Evolutionary conservation across 2,888 invertebrate species (phyloP).

Genomic region (Helleia helle): DNA sequence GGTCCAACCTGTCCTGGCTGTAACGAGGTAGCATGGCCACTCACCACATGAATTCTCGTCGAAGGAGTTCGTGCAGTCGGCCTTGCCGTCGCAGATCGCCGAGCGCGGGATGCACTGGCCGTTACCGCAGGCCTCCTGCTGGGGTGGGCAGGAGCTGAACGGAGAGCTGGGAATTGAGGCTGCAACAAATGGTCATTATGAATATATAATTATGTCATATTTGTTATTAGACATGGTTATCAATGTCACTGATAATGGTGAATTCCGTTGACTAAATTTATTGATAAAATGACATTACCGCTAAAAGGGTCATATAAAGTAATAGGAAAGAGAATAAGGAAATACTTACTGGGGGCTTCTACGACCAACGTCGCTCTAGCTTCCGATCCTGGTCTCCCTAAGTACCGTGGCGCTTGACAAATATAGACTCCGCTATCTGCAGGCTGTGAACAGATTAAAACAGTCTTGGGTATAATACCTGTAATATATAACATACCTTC

Average conservation of each 20-base stretch:
- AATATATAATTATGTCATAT: no score
- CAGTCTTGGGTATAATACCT: not conserved
- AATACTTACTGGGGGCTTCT: conserved; percentile 82
- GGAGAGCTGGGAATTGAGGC: conserved; percentile 22
- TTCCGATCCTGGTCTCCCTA: conserved; percentile 77
- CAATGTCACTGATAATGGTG: no score
- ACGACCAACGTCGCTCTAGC: conserved; percentile 82
- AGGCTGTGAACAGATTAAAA: conserved; percentile 46
- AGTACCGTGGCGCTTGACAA: conserved; percentile 84
- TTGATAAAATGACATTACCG: no score
- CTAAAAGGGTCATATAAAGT: no score
- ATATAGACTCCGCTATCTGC: conserved; percentile 87
- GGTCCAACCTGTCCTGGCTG: no score
- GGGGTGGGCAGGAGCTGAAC: conserved; percentile 31
- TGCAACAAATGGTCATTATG: no score
- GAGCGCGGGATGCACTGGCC: conserved; percentile 91
- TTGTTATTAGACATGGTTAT: no score
- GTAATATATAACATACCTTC: no score
- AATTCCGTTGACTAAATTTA: no score
- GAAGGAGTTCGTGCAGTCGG: conserved; percentile 89
- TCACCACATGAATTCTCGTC: conserved; percentile 93
- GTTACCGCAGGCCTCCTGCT: conserved; percentile 91
- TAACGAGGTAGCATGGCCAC: no score
- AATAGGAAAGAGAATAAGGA: no score
- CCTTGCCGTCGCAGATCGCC: conserved; percentile 83